Percentiles rank a stretch among this genome's conserved stretches.
Evolutionary conservation across 2,797 vertebrate genomes (phyloP).

Genomic region (Calcarius lapponicus): DNA sequence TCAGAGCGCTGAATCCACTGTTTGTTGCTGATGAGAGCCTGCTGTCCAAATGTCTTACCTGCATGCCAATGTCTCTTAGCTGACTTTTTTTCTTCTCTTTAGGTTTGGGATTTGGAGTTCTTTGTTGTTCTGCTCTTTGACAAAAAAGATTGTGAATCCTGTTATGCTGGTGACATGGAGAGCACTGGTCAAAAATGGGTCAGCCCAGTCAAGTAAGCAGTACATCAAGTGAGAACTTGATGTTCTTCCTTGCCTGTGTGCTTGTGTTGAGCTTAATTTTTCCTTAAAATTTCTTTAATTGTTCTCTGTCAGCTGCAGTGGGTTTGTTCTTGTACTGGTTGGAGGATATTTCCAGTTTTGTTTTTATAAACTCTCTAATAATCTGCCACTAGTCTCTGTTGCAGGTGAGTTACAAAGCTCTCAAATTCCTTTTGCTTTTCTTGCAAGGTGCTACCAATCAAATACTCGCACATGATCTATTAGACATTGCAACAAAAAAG

Average conservation of each 20-base stretch:
- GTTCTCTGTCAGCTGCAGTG: not conserved
- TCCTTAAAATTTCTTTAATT: not conserved
- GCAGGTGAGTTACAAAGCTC: not conserved
- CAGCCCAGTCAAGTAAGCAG: not conserved
- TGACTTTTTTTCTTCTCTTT: not conserved
- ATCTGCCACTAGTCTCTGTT: not conserved
- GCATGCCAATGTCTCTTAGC: not conserved
- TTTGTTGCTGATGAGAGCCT: not conserved
- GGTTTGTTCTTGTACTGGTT: rapidly evolving
- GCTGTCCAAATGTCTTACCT: not conserved
- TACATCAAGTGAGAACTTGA: not conserved
- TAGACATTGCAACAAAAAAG: not conserved
- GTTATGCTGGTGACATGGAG: not conserved
- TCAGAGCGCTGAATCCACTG: not conserved
- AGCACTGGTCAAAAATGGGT: not conserved
- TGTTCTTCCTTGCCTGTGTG: not conserved
- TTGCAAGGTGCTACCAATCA: not conserved
- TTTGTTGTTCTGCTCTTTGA: not conserved
- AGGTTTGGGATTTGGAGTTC: not conserved
- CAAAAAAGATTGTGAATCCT: not conserved
- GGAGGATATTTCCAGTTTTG: not conserved
- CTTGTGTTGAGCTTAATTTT: not conserved
- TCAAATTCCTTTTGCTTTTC: not conserved
- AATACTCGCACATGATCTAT: not conserved
- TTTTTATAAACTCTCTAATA: not conserved